Evolutionary conservation across 2,113 vertebrate species (phyloP), one percentile per base, ranked within the genome.

Genomic region (Phylloscopus trochiloides): DNA sequence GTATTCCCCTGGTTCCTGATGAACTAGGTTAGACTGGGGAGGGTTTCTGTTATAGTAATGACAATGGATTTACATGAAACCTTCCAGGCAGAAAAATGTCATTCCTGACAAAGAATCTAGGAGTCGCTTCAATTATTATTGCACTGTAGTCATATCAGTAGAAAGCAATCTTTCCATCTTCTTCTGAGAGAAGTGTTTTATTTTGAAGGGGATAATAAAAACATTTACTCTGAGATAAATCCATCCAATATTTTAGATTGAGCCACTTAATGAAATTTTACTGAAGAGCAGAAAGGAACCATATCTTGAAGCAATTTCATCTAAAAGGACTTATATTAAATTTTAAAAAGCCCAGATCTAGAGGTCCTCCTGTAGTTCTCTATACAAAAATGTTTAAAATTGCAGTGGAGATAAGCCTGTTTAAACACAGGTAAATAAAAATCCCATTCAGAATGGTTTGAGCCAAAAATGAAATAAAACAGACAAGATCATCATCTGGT

Each of bases 391-490:
- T 22, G 12, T 36, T 88, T 77, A 52, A 84, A 92, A 85, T 42
- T 87, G 24, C 66, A 61, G 36, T 48, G 36, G 31, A 77, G 34
- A 73, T 76, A 71, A 96, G 13, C 40, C 43, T 77, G 20, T 73
- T 81, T 81, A 94, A 92, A 88, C 17, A 74, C 19, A 80, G 28
- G 38, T 71, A 80, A 86, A 88, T 73, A 96, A 81, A 81, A 92
- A 81, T 32, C 17, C 10, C 45, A 88, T 6, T 38, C 12, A 40
- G 43, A 71, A 71, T 40, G 0, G 10, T 59, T 38, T 68, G 48
- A 95, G 20, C 31, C 34, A 89, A 92, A 81, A 65, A 78, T 42
- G 3, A 92, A 89, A 82, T 32, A 88, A 84, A 87, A 17, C 14
- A 63, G 65, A 40, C 13, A 34, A 67, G 73, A 85, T 57, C 72